phyloP scores from a whole-genome alignment of 1,140 invertebrate species.

The Cyclina sinensis region DNA sequence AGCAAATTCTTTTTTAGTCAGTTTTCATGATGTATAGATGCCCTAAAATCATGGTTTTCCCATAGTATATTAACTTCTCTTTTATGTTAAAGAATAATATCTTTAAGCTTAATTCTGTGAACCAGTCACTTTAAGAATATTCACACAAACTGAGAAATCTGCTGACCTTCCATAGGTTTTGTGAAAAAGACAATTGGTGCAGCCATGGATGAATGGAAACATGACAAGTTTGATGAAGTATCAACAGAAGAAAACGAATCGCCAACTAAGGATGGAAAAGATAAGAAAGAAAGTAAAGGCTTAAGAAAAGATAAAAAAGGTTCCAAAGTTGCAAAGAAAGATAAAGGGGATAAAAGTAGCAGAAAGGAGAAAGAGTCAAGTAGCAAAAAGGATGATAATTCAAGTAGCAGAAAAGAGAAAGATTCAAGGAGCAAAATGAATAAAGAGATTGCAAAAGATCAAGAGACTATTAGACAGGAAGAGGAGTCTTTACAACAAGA shows the following conservation, averaged over 20 bases:
- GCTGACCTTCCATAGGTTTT: slow-evolving; percentile 33
- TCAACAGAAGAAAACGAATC: slow-evolving; percentile 8
- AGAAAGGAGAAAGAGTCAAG: slow-evolving; percentile 20
- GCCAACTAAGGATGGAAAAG: slow-evolving; percentile 19
- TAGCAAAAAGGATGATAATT: background rate
- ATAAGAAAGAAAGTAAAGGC: background rate
- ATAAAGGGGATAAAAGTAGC: slow-evolving; percentile 7
- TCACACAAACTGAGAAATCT: too few relatives aligned
- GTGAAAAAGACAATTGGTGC: background rate
- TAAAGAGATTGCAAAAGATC: background rate
- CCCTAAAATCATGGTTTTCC: too few relatives aligned
- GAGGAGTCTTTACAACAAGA: slow-evolving; percentile 13
- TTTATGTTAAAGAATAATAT: too few relatives aligned
- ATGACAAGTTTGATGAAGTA: slow-evolving; percentile 62
- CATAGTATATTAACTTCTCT: too few relatives aligned
- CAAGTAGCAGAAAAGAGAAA: slow-evolving; percentile 2
- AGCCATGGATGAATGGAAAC: slow-evolving; percentile 56
- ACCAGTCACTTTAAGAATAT: too few relatives aligned
- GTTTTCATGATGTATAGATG: too few relatives aligned
- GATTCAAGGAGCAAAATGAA: slow-evolving; percentile 23
- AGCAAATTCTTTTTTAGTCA: too few relatives aligned
- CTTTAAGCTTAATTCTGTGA: too few relatives aligned
- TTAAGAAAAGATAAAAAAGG: background rate
- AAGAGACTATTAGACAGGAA: slow-evolving; percentile 17
- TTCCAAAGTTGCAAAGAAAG: background rate